phyloP scores from a whole-genome alignment of 1,140 invertebrate genomes.

The Potamilus streckersoni region DNA sequence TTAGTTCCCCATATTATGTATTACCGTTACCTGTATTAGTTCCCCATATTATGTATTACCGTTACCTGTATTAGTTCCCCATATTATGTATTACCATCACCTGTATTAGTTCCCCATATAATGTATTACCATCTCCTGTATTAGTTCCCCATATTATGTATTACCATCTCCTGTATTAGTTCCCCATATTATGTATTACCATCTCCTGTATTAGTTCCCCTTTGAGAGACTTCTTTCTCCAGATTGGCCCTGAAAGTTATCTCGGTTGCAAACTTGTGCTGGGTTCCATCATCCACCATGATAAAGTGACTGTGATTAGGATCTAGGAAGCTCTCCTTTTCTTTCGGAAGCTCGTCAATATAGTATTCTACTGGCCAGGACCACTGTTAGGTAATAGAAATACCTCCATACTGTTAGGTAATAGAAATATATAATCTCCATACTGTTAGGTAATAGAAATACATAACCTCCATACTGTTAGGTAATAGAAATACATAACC shows the following conservation, averaged over 20 bases:
- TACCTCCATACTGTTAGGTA: no score
- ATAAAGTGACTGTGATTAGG: constrained; percentile 70
- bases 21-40: constrained; percentile 46
- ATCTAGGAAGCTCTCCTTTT: constrained; percentile 60
- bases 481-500: no score
- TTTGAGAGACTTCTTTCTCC: constrained; percentile 52
- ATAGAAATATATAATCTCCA: no score
- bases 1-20: constrained; percentile 47
- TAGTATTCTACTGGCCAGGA: constrained; percentile 56
- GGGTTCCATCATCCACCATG: constrained; percentile 68
- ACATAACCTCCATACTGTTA: no score
- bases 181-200: constrained; percentile 46
- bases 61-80: constrained; percentile 42
- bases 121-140: constrained; percentile 43
- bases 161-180: constrained; percentile 46
- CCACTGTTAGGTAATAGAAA: constrained; percentile 23
- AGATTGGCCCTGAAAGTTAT: constrained; percentile 59
- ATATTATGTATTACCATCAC: constrained; percentile 41
- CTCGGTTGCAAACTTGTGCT: constrained; percentile 59
- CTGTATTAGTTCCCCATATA: constrained; percentile 47
- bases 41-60: constrained; percentile 46
- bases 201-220: constrained; percentile 42
- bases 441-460: constrained; percentile 11
- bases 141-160: constrained; percentile 47
- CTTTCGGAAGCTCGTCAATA: constrained; percentile 29